phyloP scores from a whole-genome alignment of 2,888 invertebrate species.

The Heliconius hortense region DNA sequence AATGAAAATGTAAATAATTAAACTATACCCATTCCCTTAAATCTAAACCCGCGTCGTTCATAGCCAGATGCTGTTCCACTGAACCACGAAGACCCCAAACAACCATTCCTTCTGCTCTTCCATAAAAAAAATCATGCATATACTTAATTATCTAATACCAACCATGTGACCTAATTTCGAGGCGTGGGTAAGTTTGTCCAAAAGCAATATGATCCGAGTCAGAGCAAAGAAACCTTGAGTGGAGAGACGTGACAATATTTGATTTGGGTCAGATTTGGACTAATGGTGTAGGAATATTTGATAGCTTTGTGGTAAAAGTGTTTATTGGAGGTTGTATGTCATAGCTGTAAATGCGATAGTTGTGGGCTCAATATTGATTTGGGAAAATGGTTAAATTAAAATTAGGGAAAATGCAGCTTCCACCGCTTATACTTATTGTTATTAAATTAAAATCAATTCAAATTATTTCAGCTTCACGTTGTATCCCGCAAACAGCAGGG shows the following conservation, averaged over 20 bases:
- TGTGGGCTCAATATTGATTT: background rate
- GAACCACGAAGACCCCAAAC: background rate
- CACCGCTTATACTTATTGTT: too few relatives aligned
- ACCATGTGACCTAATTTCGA: constrained; percentile 1
- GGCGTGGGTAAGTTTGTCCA: constrained; percentile 25
- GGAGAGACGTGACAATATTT: constrained; percentile 32
- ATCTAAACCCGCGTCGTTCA: too few relatives aligned
- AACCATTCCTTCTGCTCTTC: background rate
- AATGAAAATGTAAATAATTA: too few relatives aligned
- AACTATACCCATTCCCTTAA: too few relatives aligned
- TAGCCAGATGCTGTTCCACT: background rate
- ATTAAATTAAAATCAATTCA: too few relatives aligned
- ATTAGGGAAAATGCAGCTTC: too few relatives aligned
- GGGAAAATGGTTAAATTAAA: too few relatives aligned
- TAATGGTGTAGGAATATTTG: constrained; percentile 18
- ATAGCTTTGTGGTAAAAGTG: constrained; percentile 4
- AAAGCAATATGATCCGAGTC: constrained; percentile 23
- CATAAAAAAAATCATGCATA: background rate
- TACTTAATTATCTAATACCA: background rate
- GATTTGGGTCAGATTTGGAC: constrained; percentile 29
- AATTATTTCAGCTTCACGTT: too few relatives aligned
- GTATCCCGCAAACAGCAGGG: too few relatives aligned
- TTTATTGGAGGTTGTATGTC: background rate
- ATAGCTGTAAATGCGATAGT: background rate
- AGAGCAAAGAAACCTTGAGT: constrained; percentile 27